Conservation (phyloP, 1,140 invertebrate genomes). For the Halesus radiatus region DNA sequence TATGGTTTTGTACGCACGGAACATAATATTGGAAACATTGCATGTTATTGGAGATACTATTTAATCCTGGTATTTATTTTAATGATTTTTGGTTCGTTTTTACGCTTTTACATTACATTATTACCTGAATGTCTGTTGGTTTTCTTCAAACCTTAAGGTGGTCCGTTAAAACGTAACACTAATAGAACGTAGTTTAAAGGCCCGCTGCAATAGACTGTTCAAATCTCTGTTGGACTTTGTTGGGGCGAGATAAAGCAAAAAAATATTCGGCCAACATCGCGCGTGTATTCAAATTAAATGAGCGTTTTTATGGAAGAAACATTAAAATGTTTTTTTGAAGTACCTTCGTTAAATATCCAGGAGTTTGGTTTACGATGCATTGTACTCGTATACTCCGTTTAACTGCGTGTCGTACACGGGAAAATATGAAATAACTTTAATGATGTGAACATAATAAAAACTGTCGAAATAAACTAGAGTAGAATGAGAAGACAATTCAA, state of each 20-base stretch:
- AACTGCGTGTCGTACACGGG: conserved; percentile 49
- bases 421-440: conserved; percentile 54
- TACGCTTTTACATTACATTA: no score
- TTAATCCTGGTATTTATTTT: no score
- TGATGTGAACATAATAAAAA: conserved; percentile 50
- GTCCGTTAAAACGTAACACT: no score
- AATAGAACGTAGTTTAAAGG: no score
- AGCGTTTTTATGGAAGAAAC: conserved; percentile 36
- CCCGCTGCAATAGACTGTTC: neutral
- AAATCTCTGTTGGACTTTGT: neutral
- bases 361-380: conserved; percentile 51
- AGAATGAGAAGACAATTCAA: conserved; percentile 35
- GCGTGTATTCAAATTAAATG: conserved; percentile 38
- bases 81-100: no score
- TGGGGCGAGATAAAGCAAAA: neutral
- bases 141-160: no score
- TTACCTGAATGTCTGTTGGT: no score
- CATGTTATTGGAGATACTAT: no score
- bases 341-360: conserved; percentile 7
- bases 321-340: conserved; percentile 28
- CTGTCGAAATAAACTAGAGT: conserved; percentile 42
- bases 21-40: no score
- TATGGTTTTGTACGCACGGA: no score
- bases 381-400: conserved; percentile 54
- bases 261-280: conserved; percentile 11